A percentile compares a stretch with the other conserved stretches of the same genome.
Evolutionary conservation across 1,140 invertebrate genomes (phyloP).

Genomic region (Dolichoris vasculosae): DNA sequence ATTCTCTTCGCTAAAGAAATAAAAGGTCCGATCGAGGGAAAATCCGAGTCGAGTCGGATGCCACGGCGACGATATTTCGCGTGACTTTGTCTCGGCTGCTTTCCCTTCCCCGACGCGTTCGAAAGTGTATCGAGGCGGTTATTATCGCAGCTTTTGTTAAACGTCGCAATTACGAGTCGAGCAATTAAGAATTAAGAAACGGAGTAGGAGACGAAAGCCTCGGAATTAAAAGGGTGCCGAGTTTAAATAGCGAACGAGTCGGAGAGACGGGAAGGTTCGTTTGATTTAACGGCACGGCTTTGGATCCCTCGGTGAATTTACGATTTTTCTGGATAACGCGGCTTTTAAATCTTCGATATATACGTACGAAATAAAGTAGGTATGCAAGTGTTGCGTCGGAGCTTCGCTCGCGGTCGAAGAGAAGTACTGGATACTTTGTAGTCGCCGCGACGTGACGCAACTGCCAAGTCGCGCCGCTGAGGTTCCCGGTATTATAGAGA

Average conservation of each 20-base stretch:
- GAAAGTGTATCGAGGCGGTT: too few species aligned
- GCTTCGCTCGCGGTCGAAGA: constrained; percentile 47
- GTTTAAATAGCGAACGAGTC: not conserved
- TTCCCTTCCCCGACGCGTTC: not conserved
- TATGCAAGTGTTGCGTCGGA: constrained; percentile 62
- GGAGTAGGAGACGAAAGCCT: not conserved
- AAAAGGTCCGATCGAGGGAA: not conserved
- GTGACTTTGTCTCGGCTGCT: not conserved
- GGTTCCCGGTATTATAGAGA: constrained; percentile 65
- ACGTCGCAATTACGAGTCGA: not conserved
- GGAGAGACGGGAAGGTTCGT: not conserved
- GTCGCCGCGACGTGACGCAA: constrained; percentile 72
- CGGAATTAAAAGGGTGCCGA: not conserved
- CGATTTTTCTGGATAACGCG: not conserved
- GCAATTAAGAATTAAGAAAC: not conserved
- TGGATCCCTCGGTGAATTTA: not conserved
- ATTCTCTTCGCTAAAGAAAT: not conserved
- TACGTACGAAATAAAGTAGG: constrained; percentile 60
- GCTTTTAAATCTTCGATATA: constrained; percentile 17
- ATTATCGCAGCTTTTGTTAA: not conserved
- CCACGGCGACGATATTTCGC: not conserved
- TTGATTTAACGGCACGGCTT: not conserved
- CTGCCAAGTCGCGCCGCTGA: constrained; percentile 66
- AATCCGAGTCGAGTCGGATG: too few species aligned
- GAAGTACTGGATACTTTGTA: constrained; percentile 64